Base-by-base conservation (phyloP, 2,113 vertebrate genomes). In the Gavialis gangeticus region DNA sequence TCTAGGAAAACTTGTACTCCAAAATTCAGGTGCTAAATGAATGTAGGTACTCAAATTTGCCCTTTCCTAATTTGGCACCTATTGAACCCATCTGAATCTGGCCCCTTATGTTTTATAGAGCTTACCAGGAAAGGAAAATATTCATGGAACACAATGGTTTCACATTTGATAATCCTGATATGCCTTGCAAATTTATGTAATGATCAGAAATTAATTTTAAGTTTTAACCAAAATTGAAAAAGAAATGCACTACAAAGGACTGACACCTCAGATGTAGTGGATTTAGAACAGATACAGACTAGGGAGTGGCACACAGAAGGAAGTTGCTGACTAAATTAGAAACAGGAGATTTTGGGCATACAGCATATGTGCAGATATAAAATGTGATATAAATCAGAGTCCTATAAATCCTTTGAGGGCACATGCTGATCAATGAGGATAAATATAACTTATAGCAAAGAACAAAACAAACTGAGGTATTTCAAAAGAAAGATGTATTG, bases 381-480 rank as follows among this genome's bases (percentile, higher is more conserved):
- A 46, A 46, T 9, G 46, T 46, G 46, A 46, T 46, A 46, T 46
- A 46, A 9, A 85, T 17, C 54, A 79, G 55, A 85, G 64, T 3
- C 56, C 16, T 27, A 64, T 2, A 4, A 91, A 88, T 75, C 63
- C 1, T n/a, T 3, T 12, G 18, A 46, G 12, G 22, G 59, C 27
- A 66, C 63, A 85, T 93, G 75, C 71, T 91, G 56, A 89, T 83
- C 19, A 57, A 6, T 54, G 13, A 46, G 37, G 24, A 67, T 79
- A 34, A 63, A 57, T 78, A 46, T 55, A 84, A 92, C 54, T 9
- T 54, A 76, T 2, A 75, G 12, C 10, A 77, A 78, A n/a, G 63
- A 77, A 76, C 73, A 90, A 62, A 80, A 15, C 13, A 79, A 63
- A 60, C 5, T 82, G 54, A 25, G 56, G 64, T 6, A 67, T 1